Percentiles rank a stretch among this genome's conserved stretches.
Conservation (phyloP, 2,888 invertebrate genomes). For the Oligia fasciuncula region DNA sequence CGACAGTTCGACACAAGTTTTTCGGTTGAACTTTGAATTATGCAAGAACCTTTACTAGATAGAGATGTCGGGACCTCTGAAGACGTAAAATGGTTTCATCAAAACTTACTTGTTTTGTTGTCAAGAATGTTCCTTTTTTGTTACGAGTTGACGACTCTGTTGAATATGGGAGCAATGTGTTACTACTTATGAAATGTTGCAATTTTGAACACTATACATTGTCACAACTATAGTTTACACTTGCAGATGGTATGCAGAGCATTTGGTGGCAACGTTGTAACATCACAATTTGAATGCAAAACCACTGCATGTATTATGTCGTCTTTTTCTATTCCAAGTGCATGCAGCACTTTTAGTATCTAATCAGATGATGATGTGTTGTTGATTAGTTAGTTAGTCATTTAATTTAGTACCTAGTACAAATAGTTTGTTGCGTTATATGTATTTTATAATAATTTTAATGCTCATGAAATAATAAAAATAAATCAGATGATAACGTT, state of each 20-base stretch:
- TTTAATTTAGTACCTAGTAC: background rate
- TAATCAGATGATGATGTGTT: background rate
- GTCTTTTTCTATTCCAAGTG: constrained; percentile 1
- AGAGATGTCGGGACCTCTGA: constrained; percentile 61
- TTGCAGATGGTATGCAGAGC: constrained; percentile 18
- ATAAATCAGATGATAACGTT: background rate
- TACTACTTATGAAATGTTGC: constrained; percentile 30
- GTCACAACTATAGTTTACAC: constrained; percentile 16
- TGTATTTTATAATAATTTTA: background rate
- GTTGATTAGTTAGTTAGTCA: background rate
- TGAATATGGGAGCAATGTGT: constrained; percentile 37
- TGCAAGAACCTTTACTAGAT: constrained; percentile 74
- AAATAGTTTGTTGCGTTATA: background rate
- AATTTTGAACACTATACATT: constrained; percentile 18
- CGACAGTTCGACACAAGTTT: constrained; percentile 82
- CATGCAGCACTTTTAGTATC: background rate
- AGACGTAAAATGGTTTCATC: constrained; percentile 64
- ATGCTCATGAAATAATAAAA: background rate
- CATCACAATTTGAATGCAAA: constrained; percentile 29
- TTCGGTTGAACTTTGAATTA: constrained; percentile 76
- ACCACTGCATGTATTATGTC: background rate
- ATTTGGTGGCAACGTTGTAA: constrained; percentile 13
- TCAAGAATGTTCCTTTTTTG: constrained; percentile 57
- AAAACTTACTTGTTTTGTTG: constrained; percentile 64
- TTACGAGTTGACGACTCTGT: constrained; percentile 47